Evolutionary conservation across 92 coral and sea anemone genomes (phyloP), one percentile per base, ranked within the genome.

Genomic region (Micromussa lordhowensis): DNA sequence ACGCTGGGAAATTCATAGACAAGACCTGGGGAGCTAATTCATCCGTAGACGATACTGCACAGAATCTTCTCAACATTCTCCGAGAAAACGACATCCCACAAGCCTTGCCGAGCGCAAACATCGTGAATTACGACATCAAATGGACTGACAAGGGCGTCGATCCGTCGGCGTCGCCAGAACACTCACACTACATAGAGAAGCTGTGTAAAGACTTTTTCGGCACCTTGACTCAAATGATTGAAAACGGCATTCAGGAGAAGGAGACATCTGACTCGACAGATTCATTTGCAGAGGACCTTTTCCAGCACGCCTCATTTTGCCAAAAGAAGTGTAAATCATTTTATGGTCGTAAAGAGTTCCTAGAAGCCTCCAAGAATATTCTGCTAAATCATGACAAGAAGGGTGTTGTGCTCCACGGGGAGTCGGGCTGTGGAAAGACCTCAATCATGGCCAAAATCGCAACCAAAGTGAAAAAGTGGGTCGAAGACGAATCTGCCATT

Each of bases 341-440:
- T 75, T 91, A 94, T 26, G 99, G 99, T 2, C 93, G 99, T 13
- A 59, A 87, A 59, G 92, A 94, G 17, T 94, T 95, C 31, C 79
- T 98, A 30, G 86, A 90, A 53, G 87, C 88, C 34, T 78, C 94
- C 16, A 93, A 92, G 84, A 80, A 82, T 17, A 92, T 80, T 3
- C 40, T 95, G 68, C 66, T 74, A 57, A 92, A 89, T 35, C 88
- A 88, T 51, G 96, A 94, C 31, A 90, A 89, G 2, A 91, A 93
- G 17, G 85, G 90, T 51, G 83, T 98, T 28, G 97, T 98, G 24
- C 84, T 98, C 40, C 79, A 91, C 53, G 99, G 99, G 29, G 94
- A 96, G 69, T 98, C 99, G 0, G 99, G 99, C 28, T 98, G 98
- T 73, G 99, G 99, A 11, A 98, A 98, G 79, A 98, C 99, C 13